Percentiles rank a stretch among this genome's conserved stretches.
phyloP scores from a whole-genome alignment of 2,797 vertebrate species.

The Luscinia megarhynchos region DNA sequence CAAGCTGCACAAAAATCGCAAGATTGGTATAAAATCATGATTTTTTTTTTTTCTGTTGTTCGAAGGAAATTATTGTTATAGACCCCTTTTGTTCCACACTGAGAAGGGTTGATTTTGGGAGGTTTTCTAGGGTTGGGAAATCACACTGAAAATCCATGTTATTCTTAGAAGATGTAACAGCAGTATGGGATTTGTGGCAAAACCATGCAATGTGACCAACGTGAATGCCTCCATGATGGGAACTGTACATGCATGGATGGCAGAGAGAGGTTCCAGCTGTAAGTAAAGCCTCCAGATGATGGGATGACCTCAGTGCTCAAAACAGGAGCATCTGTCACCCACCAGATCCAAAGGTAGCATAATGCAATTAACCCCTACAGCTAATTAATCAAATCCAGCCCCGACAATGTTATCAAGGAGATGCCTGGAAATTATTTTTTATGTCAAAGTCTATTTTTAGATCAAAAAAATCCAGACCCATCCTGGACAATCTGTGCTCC shows the following conservation, averaged over 20 bases:
- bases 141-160: neutral
- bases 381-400: neutral
- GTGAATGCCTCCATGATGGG: fast-evolving
- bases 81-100: neutral
- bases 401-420: neutral
- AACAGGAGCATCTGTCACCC: neutral
- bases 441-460: neutral
- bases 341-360: neutral
- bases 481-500: neutral
- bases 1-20: neutral
- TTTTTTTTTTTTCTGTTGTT: neutral
- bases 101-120: neutral
- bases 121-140: neutral
- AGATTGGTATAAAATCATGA: neutral
- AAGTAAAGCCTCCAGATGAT: neutral
- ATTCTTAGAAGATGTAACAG: neutral
- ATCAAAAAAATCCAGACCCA: neutral
- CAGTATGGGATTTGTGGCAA: neutral
- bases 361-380: neutral
- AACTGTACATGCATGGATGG: neutral
- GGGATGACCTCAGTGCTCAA: neutral
- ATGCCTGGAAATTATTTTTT: neutral
- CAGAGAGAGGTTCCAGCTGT: neutral
- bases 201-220: neutral
- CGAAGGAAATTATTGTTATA: neutral